phyloP scores from a whole-genome alignment of 1,140 invertebrate genomes.

The Kradibia gibbosae region DNA sequence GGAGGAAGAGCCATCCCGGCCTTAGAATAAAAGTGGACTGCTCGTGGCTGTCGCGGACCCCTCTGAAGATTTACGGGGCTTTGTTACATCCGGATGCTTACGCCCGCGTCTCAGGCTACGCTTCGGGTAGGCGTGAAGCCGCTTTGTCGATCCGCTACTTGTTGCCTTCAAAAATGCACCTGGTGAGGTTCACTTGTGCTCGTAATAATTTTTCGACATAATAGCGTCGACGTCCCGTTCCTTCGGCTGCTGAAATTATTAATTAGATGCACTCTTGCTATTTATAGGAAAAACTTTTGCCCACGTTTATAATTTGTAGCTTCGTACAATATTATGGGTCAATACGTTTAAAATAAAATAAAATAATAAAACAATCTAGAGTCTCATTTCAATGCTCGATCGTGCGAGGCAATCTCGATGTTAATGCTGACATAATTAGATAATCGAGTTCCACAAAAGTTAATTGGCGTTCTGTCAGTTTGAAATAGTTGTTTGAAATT shows the following conservation, averaged over 20 bases:
- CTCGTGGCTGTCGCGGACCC: neutral
- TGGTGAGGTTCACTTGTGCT: conserved; percentile 28
- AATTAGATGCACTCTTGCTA: neutral
- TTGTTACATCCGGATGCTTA: conserved; percentile 49
- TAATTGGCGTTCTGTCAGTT: no score
- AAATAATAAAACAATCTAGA: no score
- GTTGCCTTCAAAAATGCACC: neutral
- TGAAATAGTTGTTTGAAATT: no score
- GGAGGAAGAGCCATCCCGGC: no score
- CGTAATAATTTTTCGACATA: conserved; percentile 29
- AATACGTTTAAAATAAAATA: no score
- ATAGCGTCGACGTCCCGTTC: neutral
- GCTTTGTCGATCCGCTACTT: neutral
- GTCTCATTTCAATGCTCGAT: no score
- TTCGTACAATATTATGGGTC: neutral
- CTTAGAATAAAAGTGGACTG: neutral
- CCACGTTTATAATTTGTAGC: neutral
- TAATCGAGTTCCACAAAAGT: neutral
- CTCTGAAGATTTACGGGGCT: conserved; percentile 43
- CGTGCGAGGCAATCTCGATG: no score
- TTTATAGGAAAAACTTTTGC: neutral
- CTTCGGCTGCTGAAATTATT: neutral
- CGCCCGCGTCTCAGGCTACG: neutral
- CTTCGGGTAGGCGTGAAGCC: neutral
- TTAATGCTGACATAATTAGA: neutral